Evolutionary conservation across 2,888 invertebrate species (phyloP), one percentile per base, ranked within the genome.

Genomic region (Pachycephus smyrnensis): DNA sequence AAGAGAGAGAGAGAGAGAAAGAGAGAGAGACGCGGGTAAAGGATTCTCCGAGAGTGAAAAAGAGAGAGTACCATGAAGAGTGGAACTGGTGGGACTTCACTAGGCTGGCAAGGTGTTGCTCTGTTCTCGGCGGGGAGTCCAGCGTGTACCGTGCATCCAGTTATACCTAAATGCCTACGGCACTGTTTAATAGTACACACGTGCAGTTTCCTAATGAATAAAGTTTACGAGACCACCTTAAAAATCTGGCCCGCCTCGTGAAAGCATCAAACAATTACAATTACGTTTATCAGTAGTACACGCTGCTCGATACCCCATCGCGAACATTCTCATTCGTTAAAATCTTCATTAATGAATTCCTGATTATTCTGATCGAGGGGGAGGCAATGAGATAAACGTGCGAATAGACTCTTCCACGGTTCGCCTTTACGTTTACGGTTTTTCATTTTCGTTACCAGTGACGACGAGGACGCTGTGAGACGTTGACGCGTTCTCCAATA

Each of bases 81-180:
- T 23, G 40, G 32, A 73, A 68, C 36, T 3, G 73, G 35, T 11
- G 23, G 68, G 40, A 68, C 33, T 71, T 71, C 55, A 75, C 83
- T 81, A 79, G 84, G 81, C 76, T 80, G 83, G 82, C 80, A 83
- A 80, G 82, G 80, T 78, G 85, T 73, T 84, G 88, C 83, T 85
- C 84, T 84, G 84, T 83, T 85, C 82, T 81, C 86, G 78, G 84
- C 83, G 86, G 88, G 88, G 88, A 88, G 89, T 89, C 85, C 86
- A 75, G 83, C 85, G 86, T 86, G 87, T 84, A 84, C 83, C 86
- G 87, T 85, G 88, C 85, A 86, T 82, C 84, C 83, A 83, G 87
- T 85, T 87, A 86, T 88, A 84, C 84, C 86, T 79, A 82, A 84
- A 88, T 86, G 85, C 85, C 84, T 83, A 83, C 85, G 85, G 80